Evolutionary conservation across 1,140 invertebrate genomes (phyloP), one percentile per base, ranked within the genome.

Genomic region (Carcinoscorpius rotundicauda): DNA sequence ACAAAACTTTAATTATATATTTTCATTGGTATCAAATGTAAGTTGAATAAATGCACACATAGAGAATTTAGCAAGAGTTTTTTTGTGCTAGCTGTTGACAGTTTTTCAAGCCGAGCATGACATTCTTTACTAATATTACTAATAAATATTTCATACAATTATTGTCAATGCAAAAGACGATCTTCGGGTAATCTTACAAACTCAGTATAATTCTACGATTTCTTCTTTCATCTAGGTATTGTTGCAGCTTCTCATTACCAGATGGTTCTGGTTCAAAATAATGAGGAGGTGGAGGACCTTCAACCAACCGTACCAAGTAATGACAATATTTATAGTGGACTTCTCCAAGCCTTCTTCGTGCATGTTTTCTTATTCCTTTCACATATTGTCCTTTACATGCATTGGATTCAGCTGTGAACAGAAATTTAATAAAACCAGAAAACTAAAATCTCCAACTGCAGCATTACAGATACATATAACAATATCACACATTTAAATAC

Each of bases 291-390:
- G 94, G 93, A 73, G 82, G 81, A 6, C 94, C 94, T 82, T 98
- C 94, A 78, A 95, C 90, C 51, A 98, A 78, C 51, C 87, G 78
- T 0, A 97, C 85, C 81, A 88, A 96, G 75, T 95, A 96, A 77
- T 97, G 85, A 69, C 82, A 83, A 76, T 93, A 87, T 66, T 82
- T 83, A 73, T 96, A 95, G 64, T 84, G 80, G 1, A 97, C 80
- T 65, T 79, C 74, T 29, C 91, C 92, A 55, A 80, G 64, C 70
- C 89, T 79, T 3, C 72, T 78, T 74, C 83, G 81, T 48, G 86
- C 89, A 80, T 96, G 93, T 74, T 89, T 83, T 71, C 93, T 81
- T 4, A 89, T 69, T 11, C 93, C 93, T 78, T 91, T 92, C 0
- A 95, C 76, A 0, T 86, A 82, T 8, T 78, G 68, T 49, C 86